phyloP scores from a whole-genome alignment of 2,797 vertebrate genomes.

The Crenuchus spilurus region DNA sequence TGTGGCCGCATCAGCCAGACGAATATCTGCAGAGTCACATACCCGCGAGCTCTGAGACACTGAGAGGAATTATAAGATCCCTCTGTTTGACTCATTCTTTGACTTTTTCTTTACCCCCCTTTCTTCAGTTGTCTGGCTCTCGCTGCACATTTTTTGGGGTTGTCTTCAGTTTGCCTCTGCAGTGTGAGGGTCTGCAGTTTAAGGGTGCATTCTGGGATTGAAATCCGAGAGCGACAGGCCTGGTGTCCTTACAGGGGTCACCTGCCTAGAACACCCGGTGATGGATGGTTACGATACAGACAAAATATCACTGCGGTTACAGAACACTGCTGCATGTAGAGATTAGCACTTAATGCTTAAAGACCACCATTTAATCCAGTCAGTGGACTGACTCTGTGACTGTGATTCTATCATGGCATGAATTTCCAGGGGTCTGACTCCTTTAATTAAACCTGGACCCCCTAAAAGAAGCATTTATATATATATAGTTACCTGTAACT shows the following conservation, averaged over 20 bases:
- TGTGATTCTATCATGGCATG: too few species aligned
- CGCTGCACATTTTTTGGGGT: constrained; percentile 36
- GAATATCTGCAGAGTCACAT: constrained; percentile 9
- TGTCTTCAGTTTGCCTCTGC: constrained; percentile 19
- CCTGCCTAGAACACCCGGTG: background rate
- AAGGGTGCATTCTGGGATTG: constrained; percentile 3
- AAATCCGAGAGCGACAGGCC: constrained; percentile 11
- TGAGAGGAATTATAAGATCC: constrained; percentile 33
- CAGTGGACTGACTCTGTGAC: too few species aligned
- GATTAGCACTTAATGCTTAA: too few species aligned
- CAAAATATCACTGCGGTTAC: background rate
- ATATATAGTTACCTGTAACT: too few species aligned
- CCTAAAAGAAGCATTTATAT: too few species aligned
- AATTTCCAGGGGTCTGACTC: too few species aligned
- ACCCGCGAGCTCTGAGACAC: constrained; percentile 14
- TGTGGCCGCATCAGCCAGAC: constrained; percentile 7
- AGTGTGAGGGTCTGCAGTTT: constrained; percentile 8
- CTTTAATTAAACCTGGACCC: too few species aligned
- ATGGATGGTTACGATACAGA: background rate
- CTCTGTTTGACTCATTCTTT: background rate
- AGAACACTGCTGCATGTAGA: too few species aligned
- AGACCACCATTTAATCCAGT: too few species aligned
- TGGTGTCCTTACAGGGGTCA: constrained; percentile 31
- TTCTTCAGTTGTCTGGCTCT: constrained; percentile 1
- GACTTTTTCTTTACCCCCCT: constrained; percentile 16